Evolutionary conservation across 2,888 invertebrate genomes (phyloP).

Genomic region (Tillus elongatus): DNA sequence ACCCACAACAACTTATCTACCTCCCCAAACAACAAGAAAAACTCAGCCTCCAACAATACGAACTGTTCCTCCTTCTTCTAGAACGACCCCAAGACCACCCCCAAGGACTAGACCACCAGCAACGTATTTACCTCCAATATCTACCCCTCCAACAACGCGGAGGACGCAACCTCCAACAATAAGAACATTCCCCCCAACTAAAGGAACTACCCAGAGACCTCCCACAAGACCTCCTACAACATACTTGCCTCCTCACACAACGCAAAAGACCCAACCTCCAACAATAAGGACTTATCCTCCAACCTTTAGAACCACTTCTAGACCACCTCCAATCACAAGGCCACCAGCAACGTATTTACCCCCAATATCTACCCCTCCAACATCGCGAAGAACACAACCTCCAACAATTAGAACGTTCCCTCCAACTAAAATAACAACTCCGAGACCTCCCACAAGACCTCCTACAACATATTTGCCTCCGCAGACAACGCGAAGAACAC

Average conservation of each 20-base stretch:
- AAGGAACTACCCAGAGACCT: neutral
- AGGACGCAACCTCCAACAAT: neutral
- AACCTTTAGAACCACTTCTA: neutral
- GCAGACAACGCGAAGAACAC: too few relatives aligned
- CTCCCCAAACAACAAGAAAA: too few relatives aligned
- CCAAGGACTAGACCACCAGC: too few relatives aligned
- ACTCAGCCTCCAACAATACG: too few relatives aligned
- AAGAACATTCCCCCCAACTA: neutral
- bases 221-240: too few relatives aligned
- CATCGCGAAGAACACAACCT: too few relatives aligned
- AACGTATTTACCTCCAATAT: neutral
- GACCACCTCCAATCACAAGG: neutral
- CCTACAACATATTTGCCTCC: too few relatives aligned
- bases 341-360: neutral
- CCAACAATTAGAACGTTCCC: slow-evolving; percentile 4
- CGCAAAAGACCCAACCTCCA: slow-evolving; percentile 4
- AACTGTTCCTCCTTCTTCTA: slow-evolving; percentile 2
- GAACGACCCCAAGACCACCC: neutral
- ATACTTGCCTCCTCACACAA: slow-evolving; percentile 3
- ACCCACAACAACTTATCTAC: too few relatives aligned
- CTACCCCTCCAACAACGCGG: slow-evolving; percentile 5
- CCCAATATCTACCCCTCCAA: slow-evolving; percentile 2
- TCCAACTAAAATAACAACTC: neutral
- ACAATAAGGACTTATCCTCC: neutral
- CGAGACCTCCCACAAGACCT: slow-evolving; percentile 4